Evolutionary conservation across 1,140 invertebrate genomes (phyloP).

Genomic region (Steinernema khuongi): DNA sequence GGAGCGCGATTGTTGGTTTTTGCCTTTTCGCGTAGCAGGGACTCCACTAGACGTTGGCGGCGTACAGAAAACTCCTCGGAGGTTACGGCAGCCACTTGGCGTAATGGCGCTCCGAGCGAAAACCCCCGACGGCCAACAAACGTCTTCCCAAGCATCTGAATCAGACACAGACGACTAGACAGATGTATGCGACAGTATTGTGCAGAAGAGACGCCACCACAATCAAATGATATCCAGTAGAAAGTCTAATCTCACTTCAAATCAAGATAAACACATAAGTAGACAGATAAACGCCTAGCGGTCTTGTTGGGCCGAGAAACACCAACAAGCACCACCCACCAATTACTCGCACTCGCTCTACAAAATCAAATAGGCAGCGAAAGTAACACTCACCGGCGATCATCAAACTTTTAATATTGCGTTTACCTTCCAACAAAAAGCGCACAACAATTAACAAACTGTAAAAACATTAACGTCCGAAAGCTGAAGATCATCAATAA

Average conservation of each 20-base stretch:
- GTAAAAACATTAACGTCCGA: not conserved
- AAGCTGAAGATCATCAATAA: conserved; percentile 17
- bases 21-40: not conserved
- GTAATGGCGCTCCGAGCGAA: not conserved
- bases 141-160: not conserved
- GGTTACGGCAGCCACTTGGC: not conserved
- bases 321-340: too few species aligned
- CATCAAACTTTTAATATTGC: conserved; percentile 1
- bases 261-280: too few species aligned
- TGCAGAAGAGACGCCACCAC: too few species aligned
- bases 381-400: not conserved
- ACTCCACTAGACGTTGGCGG: not conserved
- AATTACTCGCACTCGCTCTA: too few species aligned
- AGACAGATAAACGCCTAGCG: too few species aligned
- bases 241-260: too few species aligned
- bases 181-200: too few species aligned
- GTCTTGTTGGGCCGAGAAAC: too few species aligned
- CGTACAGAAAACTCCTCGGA: not conserved
- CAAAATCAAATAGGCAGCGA: not conserved
- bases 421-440: not conserved
- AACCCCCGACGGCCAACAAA: not conserved
- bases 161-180: too few species aligned
- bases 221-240: too few species aligned
- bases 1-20: not conserved
- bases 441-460: conserved; percentile 13